phyloP scores from a whole-genome alignment of 2,797 vertebrate species.

The Emydoidea blandingii region DNA sequence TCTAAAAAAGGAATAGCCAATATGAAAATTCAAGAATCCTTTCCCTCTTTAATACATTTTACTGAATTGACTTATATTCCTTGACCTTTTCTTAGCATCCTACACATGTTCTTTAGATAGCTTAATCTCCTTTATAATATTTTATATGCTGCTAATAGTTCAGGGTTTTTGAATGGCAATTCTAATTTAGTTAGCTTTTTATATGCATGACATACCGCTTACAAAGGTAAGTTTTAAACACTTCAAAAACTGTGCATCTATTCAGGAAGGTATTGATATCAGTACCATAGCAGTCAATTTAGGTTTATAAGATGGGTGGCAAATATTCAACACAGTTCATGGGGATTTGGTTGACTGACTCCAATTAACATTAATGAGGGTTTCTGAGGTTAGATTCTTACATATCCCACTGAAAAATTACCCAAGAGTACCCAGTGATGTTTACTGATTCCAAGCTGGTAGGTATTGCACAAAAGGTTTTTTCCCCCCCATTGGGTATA shows the following conservation, averaged over 20 bases:
- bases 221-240: slow-evolving; percentile 6
- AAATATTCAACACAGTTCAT: slow-evolving; percentile 33
- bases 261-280: slow-evolving; percentile 12
- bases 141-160: background rate
- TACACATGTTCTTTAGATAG: background rate
- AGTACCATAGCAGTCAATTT: slow-evolving; percentile 23
- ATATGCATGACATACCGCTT: background rate
- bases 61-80: background rate
- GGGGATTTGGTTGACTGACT: slow-evolving; percentile 39
- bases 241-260: slow-evolving; percentile 25
- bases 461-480: background rate
- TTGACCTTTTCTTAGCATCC: background rate
- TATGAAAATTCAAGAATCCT: background rate
- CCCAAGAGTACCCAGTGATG: background rate
- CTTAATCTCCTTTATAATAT: background rate
- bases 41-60: background rate
- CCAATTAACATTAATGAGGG: slow-evolving; percentile 41
- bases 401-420: slow-evolving; percentile 37
- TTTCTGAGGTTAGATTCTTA: slow-evolving; percentile 26
- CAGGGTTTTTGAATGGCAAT: slow-evolving; percentile 9
- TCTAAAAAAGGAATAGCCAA: background rate
- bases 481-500: background rate
- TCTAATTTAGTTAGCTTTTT: background rate
- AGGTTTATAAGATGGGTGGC: slow-evolving; percentile 23
- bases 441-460: background rate